Percentiles rank a stretch among this genome's conserved stretches.
These are phyloP conservation scores for Aurelia aurita complex sp. Pacific DNA, from an alignment of 30 jellyfish, hydroid and myxozoan genomes.

Conservation along the genomic window DNA sequence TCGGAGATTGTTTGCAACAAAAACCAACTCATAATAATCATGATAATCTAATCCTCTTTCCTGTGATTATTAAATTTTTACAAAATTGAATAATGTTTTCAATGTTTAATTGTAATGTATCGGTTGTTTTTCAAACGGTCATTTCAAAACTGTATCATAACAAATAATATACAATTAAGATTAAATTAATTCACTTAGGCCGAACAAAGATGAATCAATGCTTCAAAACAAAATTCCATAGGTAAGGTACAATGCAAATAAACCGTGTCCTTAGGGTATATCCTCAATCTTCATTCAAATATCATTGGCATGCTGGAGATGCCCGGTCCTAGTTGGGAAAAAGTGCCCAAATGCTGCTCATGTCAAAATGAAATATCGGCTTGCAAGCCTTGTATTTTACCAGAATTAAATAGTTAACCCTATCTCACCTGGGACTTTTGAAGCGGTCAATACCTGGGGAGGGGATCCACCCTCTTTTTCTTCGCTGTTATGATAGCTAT, in stretches of 20 bases:
- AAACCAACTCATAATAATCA: neutral
- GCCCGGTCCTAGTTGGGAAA: too few relatives aligned
- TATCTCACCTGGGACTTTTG: too few relatives aligned
- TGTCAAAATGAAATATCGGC: too few relatives aligned
- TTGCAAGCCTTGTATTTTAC: too few relatives aligned
- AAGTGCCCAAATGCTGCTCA: too few relatives aligned
- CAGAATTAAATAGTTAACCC: too few relatives aligned
- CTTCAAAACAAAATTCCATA: neutral
- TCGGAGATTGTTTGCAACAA: neutral
- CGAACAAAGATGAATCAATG: neutral
- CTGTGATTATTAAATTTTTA: neutral
- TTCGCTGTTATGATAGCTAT: too few relatives aligned
- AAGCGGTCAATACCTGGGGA: too few relatives aligned
- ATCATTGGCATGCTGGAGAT: too few relatives aligned
- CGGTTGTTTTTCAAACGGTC: neutral
- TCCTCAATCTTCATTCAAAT: too few relatives aligned
- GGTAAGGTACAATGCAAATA: neutral
- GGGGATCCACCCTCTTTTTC: too few relatives aligned
- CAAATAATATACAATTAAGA: neutral
- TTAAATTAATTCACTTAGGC: neutral
- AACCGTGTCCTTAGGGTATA: neutral
- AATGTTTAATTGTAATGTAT: neutral
- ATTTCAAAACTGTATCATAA: constrained; percentile 1
- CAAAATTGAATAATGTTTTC: neutral
- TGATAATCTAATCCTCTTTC: constrained; percentile 6